Conservation (phyloP, 2,113 vertebrate species). For the Tachuris rubrigastra region DNA sequence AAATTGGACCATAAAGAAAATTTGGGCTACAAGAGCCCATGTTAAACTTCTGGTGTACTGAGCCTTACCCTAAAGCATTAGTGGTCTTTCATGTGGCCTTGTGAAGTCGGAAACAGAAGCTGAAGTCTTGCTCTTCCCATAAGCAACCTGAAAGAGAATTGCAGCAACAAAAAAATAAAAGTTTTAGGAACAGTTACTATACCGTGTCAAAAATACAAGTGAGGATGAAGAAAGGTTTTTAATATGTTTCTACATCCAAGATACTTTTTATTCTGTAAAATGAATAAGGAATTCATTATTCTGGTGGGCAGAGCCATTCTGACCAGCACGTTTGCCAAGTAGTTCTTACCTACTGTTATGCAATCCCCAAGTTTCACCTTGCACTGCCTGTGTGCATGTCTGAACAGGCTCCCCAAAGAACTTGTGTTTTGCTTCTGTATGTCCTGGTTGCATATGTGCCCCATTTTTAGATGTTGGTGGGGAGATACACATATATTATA, state of each 20-base stretch:
- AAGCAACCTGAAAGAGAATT: neutral
- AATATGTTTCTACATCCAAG: neutral
- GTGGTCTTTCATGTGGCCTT: neutral
- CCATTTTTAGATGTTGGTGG: neutral
- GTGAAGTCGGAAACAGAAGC: neutral
- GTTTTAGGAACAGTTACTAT: neutral
- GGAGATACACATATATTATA: neutral
- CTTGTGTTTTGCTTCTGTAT: neutral
- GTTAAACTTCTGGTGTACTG: neutral
- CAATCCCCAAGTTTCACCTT: neutral
- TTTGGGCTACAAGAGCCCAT: neutral
- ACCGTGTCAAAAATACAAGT: neutral
- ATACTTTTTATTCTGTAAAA: neutral
- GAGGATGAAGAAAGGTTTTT: neutral
- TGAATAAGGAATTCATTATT: neutral
- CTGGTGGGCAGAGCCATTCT: neutral
- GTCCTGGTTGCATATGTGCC: neutral
- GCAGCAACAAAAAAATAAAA: neutral
- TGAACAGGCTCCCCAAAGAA: neutral
- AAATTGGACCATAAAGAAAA: neutral
- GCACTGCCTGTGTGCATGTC: neutral
- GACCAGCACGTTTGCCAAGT: neutral
- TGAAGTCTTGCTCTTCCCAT: neutral
- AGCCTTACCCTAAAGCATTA: neutral
- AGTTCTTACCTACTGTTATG: neutral